Evolutionary conservation across 2,797 vertebrate species (phyloP).

Genomic region (Phaenicophaeus curvirostris): DNA sequence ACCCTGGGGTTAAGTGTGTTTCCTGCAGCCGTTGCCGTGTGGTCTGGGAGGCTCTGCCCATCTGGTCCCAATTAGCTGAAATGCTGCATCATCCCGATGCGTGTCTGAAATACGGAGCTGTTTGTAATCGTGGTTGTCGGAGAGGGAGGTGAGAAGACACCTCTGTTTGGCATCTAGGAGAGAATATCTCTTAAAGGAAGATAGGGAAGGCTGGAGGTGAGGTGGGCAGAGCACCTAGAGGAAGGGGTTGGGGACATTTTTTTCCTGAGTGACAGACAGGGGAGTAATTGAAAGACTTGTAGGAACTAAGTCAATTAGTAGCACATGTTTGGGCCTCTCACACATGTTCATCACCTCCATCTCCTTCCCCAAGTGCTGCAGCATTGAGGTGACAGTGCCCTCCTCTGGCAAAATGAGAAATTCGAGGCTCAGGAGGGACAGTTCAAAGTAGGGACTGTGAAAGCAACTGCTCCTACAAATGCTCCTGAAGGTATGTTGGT

Average conservation of each 20-base stretch:
- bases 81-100: neutral
- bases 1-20: neutral
- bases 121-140: accelerated
- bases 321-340: neutral
- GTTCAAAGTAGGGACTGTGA: accelerated
- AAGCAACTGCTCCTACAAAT: neutral
- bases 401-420: neutral
- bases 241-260: neutral
- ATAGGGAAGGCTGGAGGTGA: neutral
- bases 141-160: neutral
- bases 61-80: neutral
- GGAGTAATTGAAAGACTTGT: neutral
- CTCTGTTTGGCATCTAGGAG: neutral
- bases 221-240: too few relatives aligned
- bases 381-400: neutral
- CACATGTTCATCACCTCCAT: accelerated
- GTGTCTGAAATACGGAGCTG: neutral
- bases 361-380: neutral
- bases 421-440: accelerated
- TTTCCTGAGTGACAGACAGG: neutral
- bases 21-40: neutral
- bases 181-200: neutral
- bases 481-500: accelerated
- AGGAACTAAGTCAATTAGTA: neutral
- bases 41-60: neutral